A percentile compares a stretch with the other conserved stretches of the same genome.
Conservation (phyloP, 2,113 vertebrate species). For the Platichthys flesus region DNA sequence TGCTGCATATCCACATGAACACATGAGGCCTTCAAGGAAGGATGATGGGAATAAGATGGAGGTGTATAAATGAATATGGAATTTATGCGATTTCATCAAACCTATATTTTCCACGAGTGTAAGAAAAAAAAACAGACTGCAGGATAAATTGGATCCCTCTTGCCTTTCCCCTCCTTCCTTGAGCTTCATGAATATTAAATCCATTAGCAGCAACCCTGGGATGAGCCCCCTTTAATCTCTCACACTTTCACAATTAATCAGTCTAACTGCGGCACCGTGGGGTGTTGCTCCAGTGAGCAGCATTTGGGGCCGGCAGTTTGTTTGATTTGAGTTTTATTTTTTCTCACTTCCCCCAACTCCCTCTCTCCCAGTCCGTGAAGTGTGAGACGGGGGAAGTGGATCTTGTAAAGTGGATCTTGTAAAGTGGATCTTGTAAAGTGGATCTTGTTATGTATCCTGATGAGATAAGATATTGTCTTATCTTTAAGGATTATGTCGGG, state of each 20-base stretch:
- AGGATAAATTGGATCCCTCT: slow-evolving; percentile 72
- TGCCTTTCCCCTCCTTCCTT: slow-evolving; percentile 56
- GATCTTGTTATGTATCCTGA: slow-evolving; percentile 14
- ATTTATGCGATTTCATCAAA: slow-evolving; percentile 15
- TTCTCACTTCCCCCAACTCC: slow-evolving; percentile 40
- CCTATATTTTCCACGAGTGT: slow-evolving; percentile 48
- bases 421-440: neutral
- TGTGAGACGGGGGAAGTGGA: neutral
- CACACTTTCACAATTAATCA: slow-evolving; percentile 76
- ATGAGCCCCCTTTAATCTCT: slow-evolving; percentile 75
- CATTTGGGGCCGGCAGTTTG: slow-evolving; percentile 35
- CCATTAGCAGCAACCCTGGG: slow-evolving; percentile 67
- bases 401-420: slow-evolving; percentile 11
- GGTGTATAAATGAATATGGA: slow-evolving; percentile 5
- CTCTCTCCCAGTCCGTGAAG: neutral
- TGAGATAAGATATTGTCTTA: neutral
- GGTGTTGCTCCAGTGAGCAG: slow-evolving; percentile 46
- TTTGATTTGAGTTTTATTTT: slow-evolving; percentile 43
- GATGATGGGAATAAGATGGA: slow-evolving; percentile 13
- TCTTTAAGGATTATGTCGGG: neutral
- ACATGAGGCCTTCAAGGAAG: neutral
- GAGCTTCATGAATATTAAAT: slow-evolving; percentile 76
- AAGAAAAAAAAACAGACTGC: slow-evolving; percentile 27
- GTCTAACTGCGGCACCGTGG: slow-evolving; percentile 73
- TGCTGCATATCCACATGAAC: neutral